Percentiles rank a stretch among this genome's conserved stretches.
Evolutionary conservation across 2,797 vertebrate species (phyloP).

Genomic region (Paramormyrops hopkinsi): DNA sequence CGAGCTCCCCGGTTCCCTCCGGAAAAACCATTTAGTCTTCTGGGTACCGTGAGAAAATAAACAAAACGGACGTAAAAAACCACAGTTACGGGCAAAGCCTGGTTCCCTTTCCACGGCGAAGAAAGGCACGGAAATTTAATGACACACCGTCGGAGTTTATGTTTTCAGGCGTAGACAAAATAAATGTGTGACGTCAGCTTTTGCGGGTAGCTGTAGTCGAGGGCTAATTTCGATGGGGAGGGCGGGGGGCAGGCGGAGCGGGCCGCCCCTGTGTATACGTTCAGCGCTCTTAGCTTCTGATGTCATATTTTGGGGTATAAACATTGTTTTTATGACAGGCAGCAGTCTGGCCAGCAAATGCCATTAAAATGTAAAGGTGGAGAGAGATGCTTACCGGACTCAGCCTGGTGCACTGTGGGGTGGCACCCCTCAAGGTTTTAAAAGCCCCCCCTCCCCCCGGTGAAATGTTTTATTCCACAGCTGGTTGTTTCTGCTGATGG

Average conservation of each 20-base stretch:
- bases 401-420: conserved; percentile 17
- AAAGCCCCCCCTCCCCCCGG: not conserved
- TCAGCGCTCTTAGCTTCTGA: conserved; percentile 53
- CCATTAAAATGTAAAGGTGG: conserved; percentile 40
- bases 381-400: conserved; percentile 1
- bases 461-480: not conserved
- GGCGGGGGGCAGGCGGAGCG: conserved; percentile 27
- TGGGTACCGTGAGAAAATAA: conserved; percentile 25
- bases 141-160: conserved; percentile 62
- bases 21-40: conserved; percentile 21
- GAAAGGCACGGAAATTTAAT: conserved; percentile 49
- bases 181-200: conserved; percentile 56
- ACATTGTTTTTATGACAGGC: conserved; percentile 44
- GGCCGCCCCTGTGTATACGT: conserved; percentile 52
- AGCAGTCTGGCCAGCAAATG: conserved; percentile 30
- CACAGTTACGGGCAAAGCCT: not conserved
- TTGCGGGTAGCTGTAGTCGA: conserved; percentile 31
- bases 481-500: not conserved
- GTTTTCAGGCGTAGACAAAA: conserved; percentile 57
- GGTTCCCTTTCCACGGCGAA: conserved; percentile 20
- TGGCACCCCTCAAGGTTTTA: not conserved
- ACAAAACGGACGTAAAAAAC: conserved; percentile 26
- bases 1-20: not conserved
- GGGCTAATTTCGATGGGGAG: conserved; percentile 43
- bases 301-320: conserved; percentile 57